phyloP scores from a whole-genome alignment of 2,888 invertebrate genomes.

The Automeris io region DNA sequence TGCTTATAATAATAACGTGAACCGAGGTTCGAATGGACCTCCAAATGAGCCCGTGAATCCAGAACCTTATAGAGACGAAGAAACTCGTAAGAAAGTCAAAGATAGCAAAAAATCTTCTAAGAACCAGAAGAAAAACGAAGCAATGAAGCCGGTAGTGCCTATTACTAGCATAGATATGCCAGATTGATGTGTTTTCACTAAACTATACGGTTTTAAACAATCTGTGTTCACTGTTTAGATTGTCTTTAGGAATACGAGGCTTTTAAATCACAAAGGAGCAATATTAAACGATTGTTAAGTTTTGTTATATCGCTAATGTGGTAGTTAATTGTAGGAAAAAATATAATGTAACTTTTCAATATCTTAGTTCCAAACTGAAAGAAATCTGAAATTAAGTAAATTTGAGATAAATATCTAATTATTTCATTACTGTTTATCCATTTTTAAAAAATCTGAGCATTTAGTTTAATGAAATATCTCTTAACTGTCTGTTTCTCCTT shows the following conservation, averaged over 20 bases:
- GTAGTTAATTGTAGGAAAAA: slow-evolving; percentile 23
- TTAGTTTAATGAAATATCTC: no score
- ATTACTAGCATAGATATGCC: slow-evolving; percentile 94
- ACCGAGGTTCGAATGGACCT: slow-evolving; percentile 39
- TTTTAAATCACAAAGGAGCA: slow-evolving; percentile 46
- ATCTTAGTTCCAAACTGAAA: no score
- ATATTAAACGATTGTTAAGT: slow-evolving; percentile 62
- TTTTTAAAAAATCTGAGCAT: no score
- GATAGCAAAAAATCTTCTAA: slow-evolving; percentile 80
- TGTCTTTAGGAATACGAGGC: slow-evolving; percentile 34
- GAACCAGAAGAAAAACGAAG: slow-evolving; percentile 85
- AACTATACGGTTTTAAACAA: slow-evolving; percentile 19
- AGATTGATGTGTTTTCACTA: slow-evolving; percentile 78
- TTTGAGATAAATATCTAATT: no score
- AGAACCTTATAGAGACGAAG: slow-evolving; percentile 69
- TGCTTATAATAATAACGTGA: slow-evolving; percentile 87
- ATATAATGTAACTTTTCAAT: slow-evolving; percentile 20
- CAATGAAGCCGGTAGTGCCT: slow-evolving; percentile 90
- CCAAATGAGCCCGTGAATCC: slow-evolving; percentile 53
- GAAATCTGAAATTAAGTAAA: no score
- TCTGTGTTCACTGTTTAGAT: slow-evolving; percentile 61
- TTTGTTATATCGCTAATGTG: slow-evolving; percentile 46
- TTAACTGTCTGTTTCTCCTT: no score
- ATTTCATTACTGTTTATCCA: no score
- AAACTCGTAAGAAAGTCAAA: slow-evolving; percentile 65